Evolutionary conservation across 2,888 invertebrate genomes (phyloP), one percentile per base, ranked within the genome.

Genomic region (Chirona hameri): DNA sequence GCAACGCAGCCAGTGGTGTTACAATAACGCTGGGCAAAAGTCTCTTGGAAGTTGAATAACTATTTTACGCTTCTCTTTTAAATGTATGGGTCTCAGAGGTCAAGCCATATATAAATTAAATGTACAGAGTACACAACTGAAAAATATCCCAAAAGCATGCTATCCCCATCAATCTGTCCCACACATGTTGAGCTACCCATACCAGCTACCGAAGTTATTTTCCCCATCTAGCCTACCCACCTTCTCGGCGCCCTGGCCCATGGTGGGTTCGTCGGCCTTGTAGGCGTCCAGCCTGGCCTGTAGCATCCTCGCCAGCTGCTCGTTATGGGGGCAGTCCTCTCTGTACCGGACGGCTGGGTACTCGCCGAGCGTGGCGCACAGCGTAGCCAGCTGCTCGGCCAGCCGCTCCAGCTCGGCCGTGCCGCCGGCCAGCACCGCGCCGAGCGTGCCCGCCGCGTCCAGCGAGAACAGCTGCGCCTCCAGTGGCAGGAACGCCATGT

Each of bases 201-300:
- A n/a, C n/a, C n/a, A n/a, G n/a, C n/a, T n/a, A n/a, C n/a, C n/a
- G n/a, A n/a, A n/a, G n/a, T n/a, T n/a, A n/a, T n/a, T n/a, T n/a
- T n/a, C 69, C 31, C 14, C 31, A 14, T 1, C 69, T 2, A 0
- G 10, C 27, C 15, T 7, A 14, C 89, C 98, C 89, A 98, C 98
- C 89, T 99, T 99, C 89, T 98, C 98, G 0, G 96, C 95, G 0
- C 97, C 99, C 90, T 99, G 99, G 31, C 99, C 99, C 99, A 99
- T 99, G n/a, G 99, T 98, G 57, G 99, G 98, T 88, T 99, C 99
- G 88, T 99, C 99, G 24, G 99, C 98, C 91, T 99, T 99, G 89
- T 99, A 99, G 31, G 98, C 99, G 89, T 99, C 99, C 87, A 99
- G 90, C 88, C 99, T 99, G 88, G 99, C 99, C 88, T 99, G 99